These are phyloP conservation scores for Loxodonta africana DNA, from an alignment of 2,113 vertebrate genomes.

Conservation along the genomic window DNA sequence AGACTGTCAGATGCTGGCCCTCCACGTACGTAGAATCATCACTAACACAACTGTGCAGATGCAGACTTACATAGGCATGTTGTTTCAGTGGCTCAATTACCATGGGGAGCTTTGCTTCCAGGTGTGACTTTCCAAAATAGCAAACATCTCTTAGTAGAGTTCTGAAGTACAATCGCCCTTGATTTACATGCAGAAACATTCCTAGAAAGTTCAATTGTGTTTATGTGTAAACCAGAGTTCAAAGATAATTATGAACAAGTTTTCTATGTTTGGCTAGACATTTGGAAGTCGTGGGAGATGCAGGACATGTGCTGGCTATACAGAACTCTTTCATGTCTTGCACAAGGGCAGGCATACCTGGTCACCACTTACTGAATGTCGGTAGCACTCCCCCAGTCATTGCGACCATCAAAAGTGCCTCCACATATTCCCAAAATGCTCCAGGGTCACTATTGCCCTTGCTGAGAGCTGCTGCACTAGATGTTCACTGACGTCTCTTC, in stretches of 20 bases:
- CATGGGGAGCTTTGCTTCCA: neutral
- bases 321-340: neutral
- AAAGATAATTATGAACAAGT: neutral
- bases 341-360: neutral
- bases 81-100: neutral
- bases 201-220: neutral
- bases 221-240: neutral
- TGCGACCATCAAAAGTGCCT: neutral
- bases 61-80: neutral
- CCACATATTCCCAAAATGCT: neutral
- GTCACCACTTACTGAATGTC: neutral
- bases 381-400: neutral
- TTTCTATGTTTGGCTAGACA: conserved; percentile 20
- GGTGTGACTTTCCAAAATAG: conserved; percentile 29
- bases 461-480: neutral
- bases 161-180: neutral
- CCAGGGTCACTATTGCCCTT: neutral
- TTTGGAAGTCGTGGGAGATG: neutral
- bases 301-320: neutral
- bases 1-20: neutral
- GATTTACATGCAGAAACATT: neutral
- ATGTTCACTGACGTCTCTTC: neutral
- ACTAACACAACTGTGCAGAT: neutral
- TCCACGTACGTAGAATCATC: neutral
- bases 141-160: neutral